These are phyloP conservation scores for Litocranius walleri DNA, from an alignment of 2,113 vertebrate genomes.

Conservation along the genomic window DNA sequence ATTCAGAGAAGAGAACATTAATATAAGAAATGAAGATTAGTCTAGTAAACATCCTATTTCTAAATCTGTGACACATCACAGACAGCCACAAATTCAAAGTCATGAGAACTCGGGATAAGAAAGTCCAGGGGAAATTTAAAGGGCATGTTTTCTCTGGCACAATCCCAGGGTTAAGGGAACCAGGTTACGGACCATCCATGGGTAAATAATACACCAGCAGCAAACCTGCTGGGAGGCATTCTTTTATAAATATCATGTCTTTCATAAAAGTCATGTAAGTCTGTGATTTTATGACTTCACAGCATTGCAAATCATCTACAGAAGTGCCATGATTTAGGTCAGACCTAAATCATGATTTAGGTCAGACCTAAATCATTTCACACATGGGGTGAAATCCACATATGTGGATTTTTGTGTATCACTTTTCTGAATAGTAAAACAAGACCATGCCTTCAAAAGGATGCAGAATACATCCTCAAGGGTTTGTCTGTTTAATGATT, in stretches of 20 bases:
- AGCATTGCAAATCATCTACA: background rate
- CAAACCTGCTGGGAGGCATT: background rate
- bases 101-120: background rate
- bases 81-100: background rate
- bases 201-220: background rate
- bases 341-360: background rate
- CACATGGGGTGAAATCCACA: background rate
- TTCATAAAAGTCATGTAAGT: background rate
- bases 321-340: background rate
- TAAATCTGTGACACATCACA: background rate
- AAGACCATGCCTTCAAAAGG: background rate
- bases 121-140: background rate
- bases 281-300: background rate
- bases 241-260: background rate
- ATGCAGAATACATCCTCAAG: background rate
- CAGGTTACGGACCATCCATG: accelerated
- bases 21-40: background rate
- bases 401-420: background rate
- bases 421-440: background rate
- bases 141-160: background rate
- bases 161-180: background rate
- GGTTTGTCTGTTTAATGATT: background rate
- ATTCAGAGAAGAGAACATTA: background rate
- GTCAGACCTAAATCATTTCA: background rate
- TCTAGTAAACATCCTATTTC: background rate